Base-by-base conservation (phyloP, 2,888 invertebrate species). In the Dione juno region DNA sequence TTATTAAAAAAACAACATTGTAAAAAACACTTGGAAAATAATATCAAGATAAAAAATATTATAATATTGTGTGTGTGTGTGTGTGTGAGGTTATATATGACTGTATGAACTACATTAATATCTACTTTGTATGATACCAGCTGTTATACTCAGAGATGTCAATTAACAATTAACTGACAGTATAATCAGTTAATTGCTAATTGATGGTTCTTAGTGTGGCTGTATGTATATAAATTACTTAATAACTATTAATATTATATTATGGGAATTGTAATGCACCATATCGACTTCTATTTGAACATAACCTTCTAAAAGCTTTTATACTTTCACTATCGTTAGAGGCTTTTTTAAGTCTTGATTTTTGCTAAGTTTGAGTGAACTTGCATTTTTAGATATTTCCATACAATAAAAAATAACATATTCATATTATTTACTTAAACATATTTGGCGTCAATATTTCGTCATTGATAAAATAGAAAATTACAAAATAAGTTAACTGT, bases 381-480 rank as follows among this genome's bases (percentile, higher is more conserved):
- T 16, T n/a, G 5, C 28, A 28, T 28, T 28, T 28, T 2, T 28
- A 28, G 2, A 28, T 28, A 28, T 28, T 5, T 28, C 5, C 28
- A 28, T 28, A 28, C 5, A 48, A n/a, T 48, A n/a, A 50, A 6
- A 50, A 11, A 19, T 11, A 50, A 50, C 9, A 11, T 5, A 54
- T 35, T 35, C 14, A n/a, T 8, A 14, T 53, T 28, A 10, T 11
- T 40, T 37, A 16, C 37, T 16, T 57, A 37, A 37, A 41, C 53
- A 53, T 63, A 68, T 68, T 68, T 68, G 68, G 53, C 53, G 53
- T 68, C 43, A 53, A 16, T 35, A 50, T 19, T 19, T 50, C 13
- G 5, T 6, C 11, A 50, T 11, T 50, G 19, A 50, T 11, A 11
- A 50, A 50, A 50, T 50, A 11, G 19, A 50, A 19, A 50, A 19